phyloP scores from a whole-genome alignment of 1,140 invertebrate species.

The Halesus radiatus region DNA sequence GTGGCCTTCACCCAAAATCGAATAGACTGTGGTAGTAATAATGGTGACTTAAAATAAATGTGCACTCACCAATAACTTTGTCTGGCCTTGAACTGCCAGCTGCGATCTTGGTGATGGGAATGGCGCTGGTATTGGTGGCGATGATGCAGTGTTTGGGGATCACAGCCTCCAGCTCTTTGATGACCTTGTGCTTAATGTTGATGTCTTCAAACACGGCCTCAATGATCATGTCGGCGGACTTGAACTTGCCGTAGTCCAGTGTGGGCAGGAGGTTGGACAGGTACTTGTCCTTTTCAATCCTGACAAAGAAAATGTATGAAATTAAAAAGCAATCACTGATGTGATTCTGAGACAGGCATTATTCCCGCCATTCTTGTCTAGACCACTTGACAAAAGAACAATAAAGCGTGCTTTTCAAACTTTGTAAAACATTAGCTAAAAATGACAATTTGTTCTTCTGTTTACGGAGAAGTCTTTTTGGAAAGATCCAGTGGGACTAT shows the following conservation, averaged over 20 bases:
- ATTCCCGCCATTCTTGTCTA: no score
- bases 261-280: slow-evolving; percentile 87
- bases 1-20: no score
- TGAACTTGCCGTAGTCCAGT: slow-evolving; percentile 89
- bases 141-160: slow-evolving; percentile 93
- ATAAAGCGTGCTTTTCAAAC: no score
- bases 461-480: no score
- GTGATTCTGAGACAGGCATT: no score
- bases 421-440: no score
- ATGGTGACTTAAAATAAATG: no score
- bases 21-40: no score
- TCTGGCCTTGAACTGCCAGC: slow-evolving; percentile 92
- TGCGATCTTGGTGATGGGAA: slow-evolving; percentile 97
- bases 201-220: slow-evolving; percentile 99
- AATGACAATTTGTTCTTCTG: no score
- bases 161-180: slow-evolving; percentile 94
- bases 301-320: slow-evolving; percentile 60
- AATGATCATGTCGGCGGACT: slow-evolving; percentile 93
- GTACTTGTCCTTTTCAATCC: slow-evolving; percentile 84
- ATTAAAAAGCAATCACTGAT: background rate
- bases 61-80: slow-evolving; percentile 80
- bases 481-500: no score
- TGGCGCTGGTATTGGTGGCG: slow-evolving; percentile 97
- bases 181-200: slow-evolving; percentile 95
- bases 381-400: no score